Base-by-base conservation (phyloP, 1,140 invertebrate genomes). In the Ladona fulva region DNA sequence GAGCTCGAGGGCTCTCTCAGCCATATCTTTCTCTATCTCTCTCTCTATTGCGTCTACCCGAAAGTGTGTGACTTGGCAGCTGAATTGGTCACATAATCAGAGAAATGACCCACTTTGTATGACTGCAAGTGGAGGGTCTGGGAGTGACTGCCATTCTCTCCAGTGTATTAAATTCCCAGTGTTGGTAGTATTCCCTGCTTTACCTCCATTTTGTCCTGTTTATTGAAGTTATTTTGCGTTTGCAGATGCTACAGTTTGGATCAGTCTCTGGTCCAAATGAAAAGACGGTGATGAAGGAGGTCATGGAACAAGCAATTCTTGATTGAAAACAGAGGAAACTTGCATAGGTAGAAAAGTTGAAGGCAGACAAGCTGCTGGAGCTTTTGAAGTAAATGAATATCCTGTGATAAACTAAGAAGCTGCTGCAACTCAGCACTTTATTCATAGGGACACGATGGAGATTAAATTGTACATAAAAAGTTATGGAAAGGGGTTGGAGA, bases 341-440 rank as follows among this genome's bases (percentile, higher is more conserved):
- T 37, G 29, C 1, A 37, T 37, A n/a, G n/a, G n/a, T n/a, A 37
- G 29, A 37, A 37, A 37, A 37, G 29, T 37, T 5, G 8, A 37
- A 37, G 1, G 29, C 29, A 37, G 29, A 37, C 1, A 37, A 37
- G 29, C 8, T 37, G 29, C 29, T 37, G 8, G 29, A 37, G 29
- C 29, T 37, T 37, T 5, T 12, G 3, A 66, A 66, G 52, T 66
- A 37, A 37, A 37, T 37, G 29, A 37, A 37, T 37, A 66, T 66
- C 52, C 52, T 66, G 52, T 66, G 52, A 66, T 66, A 66, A 66
- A 66, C 52, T 66, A 66, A 66, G 52, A 66, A 22, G n/a, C n/a
- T 66, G 52, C 52, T 66, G 12, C 14, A 66, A 66, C n/a, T 66
- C 52, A 66, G 52, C 52, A 66, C 52, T 66, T 37, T 12, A 66